Evolutionary conservation across 92 coral and sea anemone species (phyloP).

Genomic region (Epizoanthus scotinus): DNA sequence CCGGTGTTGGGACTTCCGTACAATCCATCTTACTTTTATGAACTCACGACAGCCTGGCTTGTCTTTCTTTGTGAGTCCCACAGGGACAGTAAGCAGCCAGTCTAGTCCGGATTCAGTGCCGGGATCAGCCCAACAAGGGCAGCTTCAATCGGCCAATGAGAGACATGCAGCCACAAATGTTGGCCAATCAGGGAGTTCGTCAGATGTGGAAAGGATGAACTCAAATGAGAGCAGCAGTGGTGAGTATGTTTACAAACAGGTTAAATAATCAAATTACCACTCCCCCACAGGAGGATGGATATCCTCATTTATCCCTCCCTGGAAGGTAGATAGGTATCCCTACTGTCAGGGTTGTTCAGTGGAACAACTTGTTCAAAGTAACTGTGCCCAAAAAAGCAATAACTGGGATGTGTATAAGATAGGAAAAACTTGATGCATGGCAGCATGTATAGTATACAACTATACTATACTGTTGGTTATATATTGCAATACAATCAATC

Average conservation of each 20-base stretch:
- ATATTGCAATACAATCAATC: too few species aligned
- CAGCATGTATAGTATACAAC: too few species aligned
- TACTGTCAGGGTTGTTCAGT: too few species aligned
- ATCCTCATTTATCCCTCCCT: too few species aligned
- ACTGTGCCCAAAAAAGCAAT: too few species aligned
- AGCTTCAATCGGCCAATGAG: constrained; percentile 13
- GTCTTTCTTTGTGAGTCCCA: constrained; percentile 61
- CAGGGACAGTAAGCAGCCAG: constrained; percentile 70
- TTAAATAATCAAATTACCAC: too few species aligned
- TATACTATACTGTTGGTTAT: too few species aligned
- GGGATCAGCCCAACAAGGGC: constrained; percentile 54
- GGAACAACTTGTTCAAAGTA: too few species aligned
- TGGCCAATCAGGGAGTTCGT: constrained; percentile 1
- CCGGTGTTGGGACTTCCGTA: constrained; percentile 91
- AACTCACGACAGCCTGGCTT: constrained; percentile 72
- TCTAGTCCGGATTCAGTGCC: constrained; percentile 88
- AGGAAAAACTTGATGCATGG: too few species aligned
- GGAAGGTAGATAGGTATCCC: too few species aligned
- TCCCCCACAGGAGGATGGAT: too few species aligned
- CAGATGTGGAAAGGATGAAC: constrained; percentile 11
- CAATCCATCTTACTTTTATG: constrained; percentile 91
- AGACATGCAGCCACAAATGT: neutral
- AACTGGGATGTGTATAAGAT: too few species aligned
- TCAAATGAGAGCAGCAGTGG: constrained; percentile 27
- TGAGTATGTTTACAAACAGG: neutral